Conservation (phyloP, 2,888 invertebrate genomes). For the Brachylomia viminalis region DNA sequence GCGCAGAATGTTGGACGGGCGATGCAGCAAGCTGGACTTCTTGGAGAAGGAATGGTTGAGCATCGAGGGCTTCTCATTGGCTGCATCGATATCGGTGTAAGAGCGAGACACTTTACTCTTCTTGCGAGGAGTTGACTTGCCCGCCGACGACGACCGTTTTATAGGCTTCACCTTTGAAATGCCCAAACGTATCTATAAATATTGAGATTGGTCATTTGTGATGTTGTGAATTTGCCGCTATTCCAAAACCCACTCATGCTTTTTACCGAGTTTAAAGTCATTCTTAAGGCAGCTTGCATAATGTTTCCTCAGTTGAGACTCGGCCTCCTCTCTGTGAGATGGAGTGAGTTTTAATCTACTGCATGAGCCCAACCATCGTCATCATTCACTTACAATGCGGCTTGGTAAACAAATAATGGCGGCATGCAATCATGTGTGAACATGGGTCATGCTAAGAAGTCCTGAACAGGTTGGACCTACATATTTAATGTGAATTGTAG, state of each 20-base stretch:
- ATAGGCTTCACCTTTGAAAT: slow-evolving; percentile 88
- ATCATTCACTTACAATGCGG: neutral
- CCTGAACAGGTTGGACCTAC: neutral
- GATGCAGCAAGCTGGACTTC: slow-evolving; percentile 91
- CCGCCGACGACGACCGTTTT: slow-evolving; percentile 85
- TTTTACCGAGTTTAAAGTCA: neutral
- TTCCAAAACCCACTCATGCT: slow-evolving; percentile 43
- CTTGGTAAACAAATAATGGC: neutral
- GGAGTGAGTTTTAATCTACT: too few relatives aligned
- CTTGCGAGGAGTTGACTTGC: slow-evolving; percentile 86
- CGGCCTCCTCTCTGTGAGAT: neutral
- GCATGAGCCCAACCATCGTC: neutral
- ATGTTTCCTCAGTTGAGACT: neutral
- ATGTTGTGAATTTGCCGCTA: slow-evolving; percentile 37
- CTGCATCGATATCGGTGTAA: slow-evolving; percentile 84
- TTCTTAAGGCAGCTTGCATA: neutral
- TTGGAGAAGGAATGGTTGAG: slow-evolving; percentile 90
- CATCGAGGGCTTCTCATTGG: slow-evolving; percentile 90
- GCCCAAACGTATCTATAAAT: slow-evolving; percentile 89
- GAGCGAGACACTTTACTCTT: slow-evolving; percentile 86
- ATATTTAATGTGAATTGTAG: neutral
- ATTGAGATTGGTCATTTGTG: slow-evolving; percentile 69
- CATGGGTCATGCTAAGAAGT: neutral
- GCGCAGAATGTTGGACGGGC: slow-evolving; percentile 92
- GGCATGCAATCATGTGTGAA: slow-evolving; percentile 3